phyloP scores from a whole-genome alignment of 2,113 vertebrate genomes.

The Apodemus speciosus region DNA sequence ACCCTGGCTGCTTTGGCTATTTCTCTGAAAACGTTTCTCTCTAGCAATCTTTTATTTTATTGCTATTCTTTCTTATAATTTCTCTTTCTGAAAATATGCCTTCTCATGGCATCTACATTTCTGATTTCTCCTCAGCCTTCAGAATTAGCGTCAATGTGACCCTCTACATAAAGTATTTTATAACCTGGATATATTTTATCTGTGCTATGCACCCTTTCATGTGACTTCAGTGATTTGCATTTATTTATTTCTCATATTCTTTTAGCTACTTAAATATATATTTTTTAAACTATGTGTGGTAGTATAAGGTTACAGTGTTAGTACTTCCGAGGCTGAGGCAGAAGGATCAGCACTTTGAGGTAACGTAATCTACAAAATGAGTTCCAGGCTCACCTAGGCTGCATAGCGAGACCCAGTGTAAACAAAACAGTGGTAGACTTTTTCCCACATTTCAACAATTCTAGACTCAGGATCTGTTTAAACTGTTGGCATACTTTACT shows the following conservation, averaged over 20 bases:
- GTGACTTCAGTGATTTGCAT: neutral
- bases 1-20: neutral
- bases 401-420: neutral
- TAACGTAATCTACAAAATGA: neutral
- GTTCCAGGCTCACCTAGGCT: neutral
- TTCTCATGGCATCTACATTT: neutral
- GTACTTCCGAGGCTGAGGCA: neutral
- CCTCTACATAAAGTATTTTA: neutral
- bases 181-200: neutral
- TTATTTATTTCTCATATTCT: slow-evolving; percentile 43
- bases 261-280: slow-evolving; percentile 19
- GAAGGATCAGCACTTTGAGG: neutral
- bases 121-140: neutral
- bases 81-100: neutral
- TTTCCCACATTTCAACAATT: neutral
- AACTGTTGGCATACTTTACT: neutral
- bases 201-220: neutral
- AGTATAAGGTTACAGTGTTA: neutral
- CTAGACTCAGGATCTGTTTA: neutral
- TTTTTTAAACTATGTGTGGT: neutral
- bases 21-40: slow-evolving; percentile 30
- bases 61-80: neutral
- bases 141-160: neutral
- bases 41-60: neutral
- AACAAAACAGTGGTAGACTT: no score